phyloP scores from a whole-genome alignment of 1,140 invertebrate genomes.

The Cataglyphis hispanica region DNA sequence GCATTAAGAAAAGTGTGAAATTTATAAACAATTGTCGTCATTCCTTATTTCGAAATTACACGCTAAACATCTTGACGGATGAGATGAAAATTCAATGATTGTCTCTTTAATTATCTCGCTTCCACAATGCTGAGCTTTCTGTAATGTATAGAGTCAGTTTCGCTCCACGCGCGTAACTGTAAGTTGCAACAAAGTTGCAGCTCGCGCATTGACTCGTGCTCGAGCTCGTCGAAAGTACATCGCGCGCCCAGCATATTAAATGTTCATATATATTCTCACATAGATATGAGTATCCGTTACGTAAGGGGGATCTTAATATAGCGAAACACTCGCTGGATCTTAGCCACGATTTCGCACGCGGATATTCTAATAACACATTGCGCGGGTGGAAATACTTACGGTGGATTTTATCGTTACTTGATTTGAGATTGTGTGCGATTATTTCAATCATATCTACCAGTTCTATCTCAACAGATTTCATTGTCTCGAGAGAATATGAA shows the following conservation, averaged over 20 bases:
- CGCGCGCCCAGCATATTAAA: constrained; percentile 70
- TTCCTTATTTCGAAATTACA: too few species aligned
- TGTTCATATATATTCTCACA: constrained; percentile 53
- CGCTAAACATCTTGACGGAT: too few species aligned
- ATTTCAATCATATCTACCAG: too few species aligned
- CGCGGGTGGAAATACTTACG: constrained; percentile 15
- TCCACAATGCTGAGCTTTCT: neutral
- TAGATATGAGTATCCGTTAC: constrained; percentile 77
- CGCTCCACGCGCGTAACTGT: neutral
- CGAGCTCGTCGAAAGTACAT: constrained; percentile 7
- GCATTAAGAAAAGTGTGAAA: too few species aligned
- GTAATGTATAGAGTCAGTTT: neutral
- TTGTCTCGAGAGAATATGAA: neutral
- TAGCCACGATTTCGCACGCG: constrained; percentile 70
- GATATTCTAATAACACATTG: constrained; percentile 38
- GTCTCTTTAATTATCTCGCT: neutral
- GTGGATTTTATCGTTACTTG: constrained; percentile 29
- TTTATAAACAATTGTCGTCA: too few species aligned
- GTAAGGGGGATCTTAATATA: constrained; percentile 78
- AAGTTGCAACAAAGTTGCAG: neutral
- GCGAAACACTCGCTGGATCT: constrained; percentile 78
- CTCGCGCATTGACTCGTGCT: constrained; percentile 29
- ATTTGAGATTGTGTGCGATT: constrained; percentile 29
- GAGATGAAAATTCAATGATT: neutral
- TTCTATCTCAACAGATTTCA: neutral